These are phyloP conservation scores for Epirrita christyi DNA, from an alignment of 2,888 invertebrate species.

Conservation along the genomic window DNA sequence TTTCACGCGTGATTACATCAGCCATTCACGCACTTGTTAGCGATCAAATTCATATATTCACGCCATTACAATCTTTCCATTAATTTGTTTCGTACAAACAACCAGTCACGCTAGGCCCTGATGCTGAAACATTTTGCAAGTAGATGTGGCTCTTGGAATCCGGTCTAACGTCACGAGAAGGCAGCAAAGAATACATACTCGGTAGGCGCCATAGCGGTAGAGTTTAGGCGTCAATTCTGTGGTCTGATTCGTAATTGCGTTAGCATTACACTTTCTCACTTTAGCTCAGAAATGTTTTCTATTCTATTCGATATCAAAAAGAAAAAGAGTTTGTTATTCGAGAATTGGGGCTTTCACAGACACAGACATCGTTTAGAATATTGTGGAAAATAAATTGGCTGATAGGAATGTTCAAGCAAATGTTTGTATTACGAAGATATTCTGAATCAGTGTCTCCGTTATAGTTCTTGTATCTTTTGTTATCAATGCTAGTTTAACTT, in stretches of 20 bases:
- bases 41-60: constrained; percentile 30
- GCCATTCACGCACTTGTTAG: constrained; percentile 19
- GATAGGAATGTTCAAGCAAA: no score
- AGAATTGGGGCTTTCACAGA: not conserved
- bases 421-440: no score
- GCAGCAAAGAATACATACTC: constrained; percentile 33
- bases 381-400: no score
- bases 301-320: not conserved
- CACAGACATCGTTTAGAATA: not conserved
- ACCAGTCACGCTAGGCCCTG: constrained; percentile 22
- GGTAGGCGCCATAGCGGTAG: constrained; percentile 10
- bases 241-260: constrained; percentile 22
- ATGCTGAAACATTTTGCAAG: not conserved
- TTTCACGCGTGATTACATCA: constrained; percentile 18
- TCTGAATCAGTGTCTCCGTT: no score
- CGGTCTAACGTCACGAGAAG: constrained; percentile 14
- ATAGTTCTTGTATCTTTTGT: no score
- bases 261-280: not conserved
- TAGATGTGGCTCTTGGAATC: not conserved
- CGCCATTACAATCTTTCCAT: constrained; percentile 40
- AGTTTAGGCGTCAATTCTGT: constrained; percentile 6
- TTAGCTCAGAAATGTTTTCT: not conserved
- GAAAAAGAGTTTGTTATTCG: not conserved
- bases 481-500: no score
- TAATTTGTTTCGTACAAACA: constrained; percentile 43